Evolutionary conservation across 1,140 invertebrate species (phyloP).

Genomic region (Chionoecetes opilio): DNA sequence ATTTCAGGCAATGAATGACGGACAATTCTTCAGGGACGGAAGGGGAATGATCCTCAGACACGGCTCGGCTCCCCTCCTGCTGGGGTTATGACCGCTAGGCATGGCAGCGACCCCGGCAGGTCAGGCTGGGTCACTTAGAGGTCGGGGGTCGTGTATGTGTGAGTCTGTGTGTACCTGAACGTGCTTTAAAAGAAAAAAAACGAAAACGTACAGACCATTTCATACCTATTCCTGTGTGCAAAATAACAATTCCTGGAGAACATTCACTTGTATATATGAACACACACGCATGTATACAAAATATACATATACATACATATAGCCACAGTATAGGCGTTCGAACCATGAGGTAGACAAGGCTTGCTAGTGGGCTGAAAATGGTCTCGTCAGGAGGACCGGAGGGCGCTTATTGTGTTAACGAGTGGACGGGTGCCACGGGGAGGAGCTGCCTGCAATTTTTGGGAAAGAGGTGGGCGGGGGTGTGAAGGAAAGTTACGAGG

Average conservation of each 20-base stretch:
- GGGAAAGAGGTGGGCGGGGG: constrained; percentile 65
- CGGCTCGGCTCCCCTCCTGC: background rate
- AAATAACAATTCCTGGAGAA: too few species aligned
- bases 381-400: constrained; percentile 31
- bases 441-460: constrained; percentile 57
- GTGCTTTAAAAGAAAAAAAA: too few species aligned
- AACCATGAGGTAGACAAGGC: background rate
- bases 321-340: background rate
- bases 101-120: constrained; percentile 37
- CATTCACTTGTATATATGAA: constrained; percentile 50
- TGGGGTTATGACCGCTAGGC: constrained; percentile 30
- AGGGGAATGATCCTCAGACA: constrained; percentile 44
- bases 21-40: constrained; percentile 47
- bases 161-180: too few species aligned
- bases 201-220: too few species aligned
- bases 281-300: background rate
- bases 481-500: constrained; percentile 58
- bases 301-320: constrained; percentile 45
- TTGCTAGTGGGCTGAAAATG: background rate
- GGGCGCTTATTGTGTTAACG: constrained; percentile 61
- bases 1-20: constrained; percentile 61
- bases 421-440: background rate
- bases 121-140: background rate
- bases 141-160: background rate
- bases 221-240: too few species aligned